Base-by-base conservation (phyloP, 1,140 invertebrate species). In the Eupristina koningsbergeri region DNA sequence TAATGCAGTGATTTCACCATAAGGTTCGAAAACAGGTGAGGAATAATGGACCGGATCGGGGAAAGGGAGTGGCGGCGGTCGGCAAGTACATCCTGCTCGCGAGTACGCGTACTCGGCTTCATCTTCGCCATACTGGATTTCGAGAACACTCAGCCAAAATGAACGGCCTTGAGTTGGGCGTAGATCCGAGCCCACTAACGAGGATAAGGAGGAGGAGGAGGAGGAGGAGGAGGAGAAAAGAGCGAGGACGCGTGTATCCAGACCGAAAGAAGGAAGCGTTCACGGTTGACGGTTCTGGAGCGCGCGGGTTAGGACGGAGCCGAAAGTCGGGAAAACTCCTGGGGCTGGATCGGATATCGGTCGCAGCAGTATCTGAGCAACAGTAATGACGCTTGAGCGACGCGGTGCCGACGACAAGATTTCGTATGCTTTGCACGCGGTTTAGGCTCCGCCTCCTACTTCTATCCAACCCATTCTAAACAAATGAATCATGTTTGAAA, bases 401-500 rank as follows among this genome's bases (percentile, higher is more conserved):
- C 36, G 41, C 26, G n/a, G 1, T 22, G n/a, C 26, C 26, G 22
- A 26, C 36, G 29, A 71, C 84, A 89, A 90, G 89, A 91, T 92
- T 91, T 90, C 81, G 89, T 88, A 88, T 77, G 86, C 84, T 39
- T n/a, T 17, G 9, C n/a, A 36, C 45, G 41, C 41, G 34, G 39
- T 36, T 81, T 86, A 90, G 88, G 87, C 91, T 91, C 91, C 91
- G 91, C 91, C 91, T 90, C 87, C 89, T 89, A 90, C 89, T 91
- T 83, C 89, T 90, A 91, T 90, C 89, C 91, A 88, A 89, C 86
- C 89, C 89, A 89, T 91, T 91, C 91, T 91, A 91, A 91, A 91
- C 91, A 91, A 91, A 91, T 91, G 91, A 91, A 91, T 91, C 91
- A 91, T 90, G 87, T 88, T 90, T 90, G 88, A 91, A 91, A 91